Evolutionary conservation across 2,113 vertebrate species (phyloP).

Genomic region (Alethe castanea): DNA sequence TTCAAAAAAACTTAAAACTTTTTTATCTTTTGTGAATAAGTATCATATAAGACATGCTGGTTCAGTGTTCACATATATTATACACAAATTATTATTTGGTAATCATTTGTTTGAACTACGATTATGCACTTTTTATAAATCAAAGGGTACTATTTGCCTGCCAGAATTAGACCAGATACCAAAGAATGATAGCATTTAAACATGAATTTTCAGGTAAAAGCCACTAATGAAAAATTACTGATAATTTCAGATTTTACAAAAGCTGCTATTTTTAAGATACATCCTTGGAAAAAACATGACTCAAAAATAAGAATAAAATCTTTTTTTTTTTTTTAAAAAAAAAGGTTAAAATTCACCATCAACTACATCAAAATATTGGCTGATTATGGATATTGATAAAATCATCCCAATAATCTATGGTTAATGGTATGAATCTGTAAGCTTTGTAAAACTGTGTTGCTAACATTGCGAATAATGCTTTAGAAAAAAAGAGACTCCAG

Average conservation of each 20-base stretch:
- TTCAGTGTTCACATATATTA: background rate
- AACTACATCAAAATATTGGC: background rate
- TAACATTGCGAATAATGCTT: background rate
- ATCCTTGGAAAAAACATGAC: background rate
- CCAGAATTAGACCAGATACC: background rate
- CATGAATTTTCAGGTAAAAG: background rate
- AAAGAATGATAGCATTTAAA: background rate
- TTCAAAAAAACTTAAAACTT: background rate
- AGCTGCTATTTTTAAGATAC: rapidly evolving
- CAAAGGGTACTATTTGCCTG: background rate
- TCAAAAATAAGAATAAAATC: background rate
- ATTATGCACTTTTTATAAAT: background rate
- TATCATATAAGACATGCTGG: background rate
- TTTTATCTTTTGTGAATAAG: background rate
- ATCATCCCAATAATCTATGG: background rate
- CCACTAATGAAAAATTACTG: background rate
- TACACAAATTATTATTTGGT: background rate
- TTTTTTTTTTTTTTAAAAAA: background rate
- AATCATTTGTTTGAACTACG: background rate
- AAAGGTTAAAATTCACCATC: background rate
- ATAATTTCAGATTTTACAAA: background rate
- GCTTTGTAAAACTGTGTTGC: background rate
- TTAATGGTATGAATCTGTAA: background rate
- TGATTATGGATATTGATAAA: background rate
- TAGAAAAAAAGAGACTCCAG: background rate